Evolutionary conservation across 2,113 vertebrate genomes (phyloP).

Genomic region (Garra rufa): DNA sequence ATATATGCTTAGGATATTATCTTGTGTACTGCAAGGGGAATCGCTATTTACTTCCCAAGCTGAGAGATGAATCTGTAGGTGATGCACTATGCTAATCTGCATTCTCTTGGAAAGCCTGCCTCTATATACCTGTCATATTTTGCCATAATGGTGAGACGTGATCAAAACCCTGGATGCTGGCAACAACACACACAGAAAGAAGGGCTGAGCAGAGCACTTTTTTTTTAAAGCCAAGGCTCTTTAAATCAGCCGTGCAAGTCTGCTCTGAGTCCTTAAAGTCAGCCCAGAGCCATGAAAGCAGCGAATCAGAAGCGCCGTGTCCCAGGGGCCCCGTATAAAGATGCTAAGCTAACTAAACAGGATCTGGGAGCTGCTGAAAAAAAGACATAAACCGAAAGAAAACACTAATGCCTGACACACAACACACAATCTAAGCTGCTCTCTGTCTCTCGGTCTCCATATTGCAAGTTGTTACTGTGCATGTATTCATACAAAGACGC

Average conservation of each 20-base stretch:
- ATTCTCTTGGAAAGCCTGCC: slow-evolving; percentile 65
- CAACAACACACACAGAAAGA: slow-evolving; percentile 68
- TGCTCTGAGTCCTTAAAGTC: slow-evolving; percentile 66
- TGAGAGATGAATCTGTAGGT: slow-evolving; percentile 63
- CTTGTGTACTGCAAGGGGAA: neutral
- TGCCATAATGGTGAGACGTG: slow-evolving; percentile 65
- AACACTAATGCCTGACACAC: slow-evolving; percentile 65
- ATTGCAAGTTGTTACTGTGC: slow-evolving; percentile 5
- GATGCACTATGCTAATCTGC: slow-evolving; percentile 74
- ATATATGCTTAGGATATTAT: slow-evolving; percentile 3
- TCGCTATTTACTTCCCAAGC: slow-evolving; percentile 35
- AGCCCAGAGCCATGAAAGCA: slow-evolving; percentile 73
- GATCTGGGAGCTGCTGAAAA: slow-evolving; percentile 69
- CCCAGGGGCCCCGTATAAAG: slow-evolving; percentile 77
- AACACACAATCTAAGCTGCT: slow-evolving; percentile 64
- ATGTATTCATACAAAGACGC: neutral
- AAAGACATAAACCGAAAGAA: slow-evolving; percentile 60
- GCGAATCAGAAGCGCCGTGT: slow-evolving; percentile 66
- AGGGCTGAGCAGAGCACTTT: slow-evolving; percentile 71
- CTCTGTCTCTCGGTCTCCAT: neutral
- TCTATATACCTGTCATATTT: slow-evolving; percentile 70
- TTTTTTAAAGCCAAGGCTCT: slow-evolving; percentile 60
- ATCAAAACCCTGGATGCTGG: slow-evolving; percentile 73
- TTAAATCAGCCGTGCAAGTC: slow-evolving; percentile 64
- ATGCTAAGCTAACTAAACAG: slow-evolving; percentile 73